Evolutionary conservation across 2,888 invertebrate genomes (phyloP).

Genomic region (Archaeoteleia sp.): DNA sequence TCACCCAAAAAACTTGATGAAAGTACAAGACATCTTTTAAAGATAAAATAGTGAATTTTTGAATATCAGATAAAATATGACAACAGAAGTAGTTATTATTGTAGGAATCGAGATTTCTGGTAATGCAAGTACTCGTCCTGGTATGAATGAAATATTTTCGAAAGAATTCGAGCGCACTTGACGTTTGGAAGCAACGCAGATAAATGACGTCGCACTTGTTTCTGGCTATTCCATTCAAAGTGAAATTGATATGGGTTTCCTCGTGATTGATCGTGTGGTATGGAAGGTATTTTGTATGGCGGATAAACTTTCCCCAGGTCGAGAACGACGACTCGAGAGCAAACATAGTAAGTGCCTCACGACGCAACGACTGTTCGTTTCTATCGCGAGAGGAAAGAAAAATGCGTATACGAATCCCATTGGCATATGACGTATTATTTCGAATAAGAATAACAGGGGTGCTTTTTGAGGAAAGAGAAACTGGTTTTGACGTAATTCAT

Average conservation of each 20-base stretch:
- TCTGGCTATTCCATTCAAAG: conserved; percentile 33
- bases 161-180: conserved; percentile 31
- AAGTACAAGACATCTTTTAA: no score
- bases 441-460: conserved; percentile 21
- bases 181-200: conserved; percentile 27
- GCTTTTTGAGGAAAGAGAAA: no score
- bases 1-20: no score
- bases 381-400: conserved; percentile 28
- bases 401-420: conserved; percentile 18
- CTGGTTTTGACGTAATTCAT: no score
- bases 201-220: conserved; percentile 37
- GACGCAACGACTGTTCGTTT: conserved; percentile 33
- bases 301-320: conserved; percentile 21
- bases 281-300: conserved; percentile 33
- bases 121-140: neutral
- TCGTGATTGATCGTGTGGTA: conserved; percentile 37
- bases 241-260: conserved; percentile 38
- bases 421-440: conserved; percentile 29
- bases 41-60: no score
- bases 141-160: conserved; percentile 34
- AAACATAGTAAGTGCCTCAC: conserved; percentile 9
- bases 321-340: conserved; percentile 6
- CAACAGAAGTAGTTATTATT: no score
- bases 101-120: no score
- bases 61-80: no score